Evolutionary conservation across 2,888 invertebrate genomes (phyloP), one percentile per base, ranked within the genome.

Genomic region (Rapana venosa): DNA sequence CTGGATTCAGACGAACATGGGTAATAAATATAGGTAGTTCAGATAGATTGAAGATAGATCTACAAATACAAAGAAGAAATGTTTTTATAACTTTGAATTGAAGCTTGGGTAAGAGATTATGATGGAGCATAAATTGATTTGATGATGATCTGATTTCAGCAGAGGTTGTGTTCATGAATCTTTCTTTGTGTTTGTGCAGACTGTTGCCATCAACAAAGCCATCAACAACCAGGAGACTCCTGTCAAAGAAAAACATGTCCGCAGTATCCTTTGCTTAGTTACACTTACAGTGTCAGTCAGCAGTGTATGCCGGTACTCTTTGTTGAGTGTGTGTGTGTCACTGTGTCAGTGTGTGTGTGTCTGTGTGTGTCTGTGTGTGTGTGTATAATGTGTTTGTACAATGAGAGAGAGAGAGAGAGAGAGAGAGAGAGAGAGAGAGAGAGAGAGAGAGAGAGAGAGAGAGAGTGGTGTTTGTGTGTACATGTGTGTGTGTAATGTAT

Each of bases 171-270:
- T 47, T 47, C 47, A 47, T n/a, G n/a, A n/a, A n/a, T 79, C n/a
- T 79, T 47, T 85, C 11, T 58, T 35, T 90, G n/a, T 88, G 91
- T 91, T 83, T 90, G 66, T 93, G 93, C 94, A 95, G 95, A 93
- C 93, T 88, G 93, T 94, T 81, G 94, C 95, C 74, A 97, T 99
- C 91, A 97, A 97, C 94, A 99, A 99, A 96, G 99, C 99, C 35
- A 98, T 99, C 93, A 99, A 98, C 96, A 97, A 97, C 22, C 97
- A 97, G 92, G 99, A 99, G 96, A 98, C 98, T 17, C 99, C 99
- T 0, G 98, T 99, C 0, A 99, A 99, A 97, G 99, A 99, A 96
- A 99, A 99, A 97, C 99, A 99, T 98, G 98, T 99, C 83, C 97
- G 99, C 93, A 97, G 97, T 97, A 97, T 96, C 96, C 95, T 95